phyloP scores from a whole-genome alignment of 2,888 invertebrate species.

The Luffia ferchaultella region DNA sequence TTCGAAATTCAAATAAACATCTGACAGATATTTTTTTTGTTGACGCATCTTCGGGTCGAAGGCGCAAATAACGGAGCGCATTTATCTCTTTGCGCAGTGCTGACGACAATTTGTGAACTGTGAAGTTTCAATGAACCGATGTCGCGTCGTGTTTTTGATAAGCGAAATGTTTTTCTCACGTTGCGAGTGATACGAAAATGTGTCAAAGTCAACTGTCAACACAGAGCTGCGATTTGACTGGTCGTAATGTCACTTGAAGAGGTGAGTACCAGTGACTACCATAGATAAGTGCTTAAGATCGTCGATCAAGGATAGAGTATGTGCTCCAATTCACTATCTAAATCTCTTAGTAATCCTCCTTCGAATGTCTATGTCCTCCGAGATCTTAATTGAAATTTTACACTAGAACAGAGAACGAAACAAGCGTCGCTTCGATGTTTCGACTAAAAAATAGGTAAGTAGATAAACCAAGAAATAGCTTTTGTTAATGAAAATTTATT shows the following conservation, averaged over 20 bases:
- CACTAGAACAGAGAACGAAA: no score
- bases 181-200: constrained; percentile 35
- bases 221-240: background rate
- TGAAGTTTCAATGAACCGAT: constrained; percentile 12
- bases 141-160: background rate
- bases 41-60: background rate
- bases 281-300: constrained; percentile 18
- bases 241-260: constrained; percentile 46
- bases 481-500: no score
- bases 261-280: constrained; percentile 32
- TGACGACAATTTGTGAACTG: background rate
- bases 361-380: no score
- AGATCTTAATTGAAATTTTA: no score
- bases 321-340: no score
- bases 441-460: no score
- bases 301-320: no score
- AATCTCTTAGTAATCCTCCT: no score
- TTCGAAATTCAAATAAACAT: background rate
- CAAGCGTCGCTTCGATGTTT: no score
- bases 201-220: constrained; percentile 23
- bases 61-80: background rate
- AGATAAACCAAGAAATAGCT: no score
- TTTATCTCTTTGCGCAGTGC: background rate
- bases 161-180: constrained; percentile 23
- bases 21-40: background rate